Evolutionary conservation across 2,113 vertebrate species (phyloP).

Genomic region (Setophaga petechia): DNA sequence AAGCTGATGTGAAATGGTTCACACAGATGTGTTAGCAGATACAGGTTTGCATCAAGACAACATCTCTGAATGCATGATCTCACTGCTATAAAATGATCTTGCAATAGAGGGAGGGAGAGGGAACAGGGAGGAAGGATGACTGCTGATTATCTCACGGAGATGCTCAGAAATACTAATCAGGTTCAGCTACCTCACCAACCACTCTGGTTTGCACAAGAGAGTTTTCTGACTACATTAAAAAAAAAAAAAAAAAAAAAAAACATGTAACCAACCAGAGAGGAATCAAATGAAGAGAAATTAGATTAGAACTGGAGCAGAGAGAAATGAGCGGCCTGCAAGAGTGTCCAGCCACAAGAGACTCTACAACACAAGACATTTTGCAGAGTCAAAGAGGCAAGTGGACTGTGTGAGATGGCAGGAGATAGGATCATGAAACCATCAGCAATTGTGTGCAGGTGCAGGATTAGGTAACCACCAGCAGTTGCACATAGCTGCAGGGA

Average conservation of each 20-base stretch:
- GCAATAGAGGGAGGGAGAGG: neutral
- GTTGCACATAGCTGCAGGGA: constrained; percentile 35
- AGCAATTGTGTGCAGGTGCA: constrained; percentile 52
- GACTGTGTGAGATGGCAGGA: neutral
- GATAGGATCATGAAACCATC: constrained; percentile 56
- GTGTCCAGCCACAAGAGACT: neutral
- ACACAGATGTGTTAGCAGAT: neutral
- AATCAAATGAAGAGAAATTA: neutral
- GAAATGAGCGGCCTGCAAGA: neutral
- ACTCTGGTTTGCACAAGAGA: neutral
- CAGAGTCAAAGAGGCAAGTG: neutral
- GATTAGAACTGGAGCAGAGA: neutral
- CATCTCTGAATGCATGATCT: constrained; percentile 7
- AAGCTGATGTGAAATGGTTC: constrained; percentile 8
- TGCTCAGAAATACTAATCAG: neutral
- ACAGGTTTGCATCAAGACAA: neutral
- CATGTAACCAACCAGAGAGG: neutral
- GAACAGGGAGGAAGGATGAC: neutral
- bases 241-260: neutral
- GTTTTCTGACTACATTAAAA: neutral
- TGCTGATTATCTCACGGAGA: neutral
- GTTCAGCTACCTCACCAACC: neutral
- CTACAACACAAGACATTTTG: neutral
- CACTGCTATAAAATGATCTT: neutral
- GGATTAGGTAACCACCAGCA: constrained; percentile 46